Percentiles rank a stretch among this genome's conserved stretches.
These are phyloP conservation scores for Heterodera carotae DNA, from an alignment of 1,140 invertebrate species.

Conservation along the genomic window DNA sequence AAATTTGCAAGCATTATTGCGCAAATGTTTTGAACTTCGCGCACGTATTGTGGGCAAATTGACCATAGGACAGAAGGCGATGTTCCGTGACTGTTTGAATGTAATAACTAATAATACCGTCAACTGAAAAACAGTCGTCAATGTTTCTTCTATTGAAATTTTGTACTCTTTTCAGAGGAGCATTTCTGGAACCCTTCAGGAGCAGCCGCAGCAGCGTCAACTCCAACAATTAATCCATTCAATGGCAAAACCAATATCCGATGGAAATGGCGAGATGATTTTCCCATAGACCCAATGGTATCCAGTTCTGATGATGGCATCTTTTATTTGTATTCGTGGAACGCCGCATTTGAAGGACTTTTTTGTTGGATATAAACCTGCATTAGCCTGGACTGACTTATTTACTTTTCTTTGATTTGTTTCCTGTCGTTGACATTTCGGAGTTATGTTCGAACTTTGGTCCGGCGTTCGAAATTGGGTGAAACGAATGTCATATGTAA, in stretches of 20 bases:
- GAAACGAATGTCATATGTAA: no score
- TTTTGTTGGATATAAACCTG: no score
- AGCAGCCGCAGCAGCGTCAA: constrained; percentile 6
- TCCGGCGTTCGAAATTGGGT: no score
- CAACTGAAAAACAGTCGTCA: neutral
- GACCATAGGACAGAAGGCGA: constrained; percentile 28
- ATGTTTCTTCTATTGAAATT: neutral
- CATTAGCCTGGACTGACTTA: no score
- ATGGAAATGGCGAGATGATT: neutral
- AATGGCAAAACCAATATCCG: neutral
- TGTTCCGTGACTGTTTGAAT: constrained; percentile 24
- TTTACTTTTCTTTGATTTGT: no score
- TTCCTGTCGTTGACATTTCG: no score
- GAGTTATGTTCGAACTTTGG: no score
- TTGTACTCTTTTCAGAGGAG: constrained; percentile 16
- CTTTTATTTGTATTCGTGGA: no score
- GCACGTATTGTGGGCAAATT: constrained; percentile 25
- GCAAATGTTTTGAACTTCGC: constrained; percentile 31
- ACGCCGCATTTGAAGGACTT: no score
- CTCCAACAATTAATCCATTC: neutral
- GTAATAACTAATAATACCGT: neutral
- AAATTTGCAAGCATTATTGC: constrained; percentile 20
- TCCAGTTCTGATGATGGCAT: no score
- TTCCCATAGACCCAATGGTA: neutral
- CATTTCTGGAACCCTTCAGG: constrained; percentile 13